Evolutionary conservation across 2,888 invertebrate species (phyloP).

Genomic region (Prionchulus punctatus): DNA sequence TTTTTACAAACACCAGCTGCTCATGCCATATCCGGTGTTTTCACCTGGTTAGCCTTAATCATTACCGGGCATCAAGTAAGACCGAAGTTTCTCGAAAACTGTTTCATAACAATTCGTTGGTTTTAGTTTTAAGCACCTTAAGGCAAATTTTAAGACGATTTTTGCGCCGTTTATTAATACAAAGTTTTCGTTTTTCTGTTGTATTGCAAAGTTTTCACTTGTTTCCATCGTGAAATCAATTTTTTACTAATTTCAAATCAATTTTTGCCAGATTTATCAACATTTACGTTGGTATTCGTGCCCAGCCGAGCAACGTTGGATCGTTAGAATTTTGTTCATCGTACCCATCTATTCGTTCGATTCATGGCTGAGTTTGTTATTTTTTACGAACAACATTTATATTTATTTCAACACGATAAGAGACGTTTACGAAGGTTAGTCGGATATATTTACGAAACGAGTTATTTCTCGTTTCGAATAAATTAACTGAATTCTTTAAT

Average conservation of each 20-base stretch:
- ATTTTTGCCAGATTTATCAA: conserved; percentile 66
- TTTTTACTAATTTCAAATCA: not conserved
- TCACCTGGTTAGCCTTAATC: conserved; percentile 50
- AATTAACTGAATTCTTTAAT: no score
- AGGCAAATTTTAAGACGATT: not conserved
- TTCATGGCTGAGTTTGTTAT: conserved; percentile 91
- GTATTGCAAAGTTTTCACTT: not conserved
- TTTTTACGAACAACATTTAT: conserved; percentile 92
- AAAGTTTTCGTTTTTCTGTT: not conserved
- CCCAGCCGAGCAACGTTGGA: conserved; percentile 97
- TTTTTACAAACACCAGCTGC: conserved; percentile 85
- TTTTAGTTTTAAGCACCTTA: not conserved
- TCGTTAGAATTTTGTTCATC: conserved; percentile 92
- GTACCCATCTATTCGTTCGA: conserved; percentile 97
- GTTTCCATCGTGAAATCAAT: not conserved
- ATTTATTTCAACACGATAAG: conserved; percentile 97
- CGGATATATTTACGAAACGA: not conserved
- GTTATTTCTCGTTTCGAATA: no score
- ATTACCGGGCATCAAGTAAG: conserved; percentile 70
- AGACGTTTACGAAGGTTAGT: conserved; percentile 91
- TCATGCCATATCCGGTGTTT: conserved; percentile 84
- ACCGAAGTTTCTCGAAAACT: not conserved
- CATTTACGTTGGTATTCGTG: conserved; percentile 96
- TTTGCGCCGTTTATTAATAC: not conserved
- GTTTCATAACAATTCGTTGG: not conserved